These are phyloP conservation scores for Hemibagrus guttatus DNA, from an alignment of 2,797 vertebrate genomes.

Conservation along the genomic window DNA sequence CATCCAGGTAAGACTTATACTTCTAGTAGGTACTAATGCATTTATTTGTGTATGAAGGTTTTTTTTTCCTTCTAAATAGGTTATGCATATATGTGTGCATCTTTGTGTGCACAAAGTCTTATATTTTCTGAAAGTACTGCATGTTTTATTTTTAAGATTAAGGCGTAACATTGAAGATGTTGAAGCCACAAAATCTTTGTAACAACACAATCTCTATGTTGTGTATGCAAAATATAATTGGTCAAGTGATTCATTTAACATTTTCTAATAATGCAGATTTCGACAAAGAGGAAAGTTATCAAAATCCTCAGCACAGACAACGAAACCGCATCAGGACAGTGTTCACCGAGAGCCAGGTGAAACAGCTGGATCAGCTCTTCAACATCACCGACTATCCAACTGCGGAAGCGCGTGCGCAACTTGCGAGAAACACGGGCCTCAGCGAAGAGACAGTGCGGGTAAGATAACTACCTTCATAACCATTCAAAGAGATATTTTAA, in stretches of 20 bases:
- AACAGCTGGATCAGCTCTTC: constrained; percentile 71
- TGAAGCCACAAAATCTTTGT: too few relatives aligned
- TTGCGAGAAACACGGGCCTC: constrained; percentile 66
- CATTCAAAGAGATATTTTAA: not conserved
- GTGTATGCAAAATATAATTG: not conserved
- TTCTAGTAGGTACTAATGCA: not conserved
- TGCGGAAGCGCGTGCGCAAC: constrained; percentile 61
- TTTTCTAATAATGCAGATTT: constrained; percentile 16
- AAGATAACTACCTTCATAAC: constrained; percentile 47
- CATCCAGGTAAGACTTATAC: constrained; percentile 54
- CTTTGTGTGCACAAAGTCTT: not conserved
- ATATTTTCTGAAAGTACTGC: not conserved
- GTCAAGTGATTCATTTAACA: not conserved
- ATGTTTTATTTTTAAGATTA: not conserved
- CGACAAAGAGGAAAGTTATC: constrained; percentile 35
- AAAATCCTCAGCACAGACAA: constrained; percentile 45
- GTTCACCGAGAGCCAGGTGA: constrained; percentile 71
- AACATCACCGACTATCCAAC: constrained; percentile 65
- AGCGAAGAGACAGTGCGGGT: constrained; percentile 75
- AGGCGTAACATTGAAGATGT: too few relatives aligned
- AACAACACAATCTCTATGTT: too few relatives aligned
- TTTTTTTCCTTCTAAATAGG: not conserved
- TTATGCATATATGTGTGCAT: not conserved
- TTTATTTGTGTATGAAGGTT: not conserved
- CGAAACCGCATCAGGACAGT: constrained; percentile 69